Base-by-base conservation (phyloP, 1,140 invertebrate species). In the Atopsyche davidsoni region DNA sequence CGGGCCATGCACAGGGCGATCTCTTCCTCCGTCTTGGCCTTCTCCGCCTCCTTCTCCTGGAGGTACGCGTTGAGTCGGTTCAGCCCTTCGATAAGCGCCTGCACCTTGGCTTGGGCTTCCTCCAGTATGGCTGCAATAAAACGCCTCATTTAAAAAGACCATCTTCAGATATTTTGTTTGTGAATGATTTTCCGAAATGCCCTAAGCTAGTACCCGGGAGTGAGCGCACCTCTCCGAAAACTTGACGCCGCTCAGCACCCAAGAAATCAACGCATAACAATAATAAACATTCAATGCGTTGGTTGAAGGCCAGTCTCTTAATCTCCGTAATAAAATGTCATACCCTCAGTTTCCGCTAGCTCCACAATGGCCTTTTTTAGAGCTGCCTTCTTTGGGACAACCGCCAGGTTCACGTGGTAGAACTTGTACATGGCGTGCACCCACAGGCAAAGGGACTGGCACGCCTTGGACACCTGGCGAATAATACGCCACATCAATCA, bases 361-460 rank as follows among this genome's bases (percentile, higher is more conserved):
- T 80, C 77, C 9, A 67, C 65, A 14, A 80, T 79, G 0, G 85
- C 83, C 19, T 74, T 62, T 1, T 65, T 66, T 6, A 94, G 67
- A 53, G 86, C 87, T 4, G 78, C 83, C 66, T 89, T 89, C 62
- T 87, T 92, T 1, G 89, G 89, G 0, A 82, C 81, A 1, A 95
- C 90, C 51, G 81, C 82, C 67, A 88, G 92, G 13, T 87, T 86
- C 0, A 92, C 88, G 59, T 85, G 79, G 63, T 96, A 92, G 62
- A 93, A 96, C 60, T 89, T 81, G 63, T 92, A 89, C 83, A 96
- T 91, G 0, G 92, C 92, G 47, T 88, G 79, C 32, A 95, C 83
- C 92, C 92, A 96, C 73, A 90, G 90, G 62, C 90, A 95, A 1
- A 89, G 65, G 0, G 85, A 87, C 48, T 81, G 81, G 61, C 86